These are phyloP conservation scores for Anagrus nilaparvatae DNA, from an alignment of 1,140 invertebrate species.

Conservation along the genomic window DNA sequence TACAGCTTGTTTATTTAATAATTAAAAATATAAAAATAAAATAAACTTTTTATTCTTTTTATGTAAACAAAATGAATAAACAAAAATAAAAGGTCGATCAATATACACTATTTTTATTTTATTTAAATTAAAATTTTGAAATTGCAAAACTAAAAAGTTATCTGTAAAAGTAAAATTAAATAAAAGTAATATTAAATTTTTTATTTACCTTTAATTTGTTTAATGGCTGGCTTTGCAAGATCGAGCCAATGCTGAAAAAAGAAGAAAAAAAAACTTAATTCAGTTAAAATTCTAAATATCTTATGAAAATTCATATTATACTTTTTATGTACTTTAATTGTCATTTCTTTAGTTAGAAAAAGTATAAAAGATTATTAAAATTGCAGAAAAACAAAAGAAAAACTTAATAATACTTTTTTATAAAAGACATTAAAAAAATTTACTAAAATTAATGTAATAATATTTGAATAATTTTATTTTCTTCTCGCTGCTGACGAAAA, in stretches of 20 bases:
- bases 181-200: too few relatives aligned
- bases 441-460: too few relatives aligned
- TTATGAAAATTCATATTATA: not conserved
- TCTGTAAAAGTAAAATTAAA: too few relatives aligned
- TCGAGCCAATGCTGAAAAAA: conserved; percentile 91
- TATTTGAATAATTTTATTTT: too few relatives aligned
- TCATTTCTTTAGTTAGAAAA: conserved; percentile 5
- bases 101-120: too few relatives aligned
- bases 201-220: conserved; percentile 87
- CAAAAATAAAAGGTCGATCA: too few relatives aligned
- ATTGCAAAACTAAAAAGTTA: too few relatives aligned
- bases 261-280: conserved; percentile 19
- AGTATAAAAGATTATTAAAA: conserved; percentile 7
- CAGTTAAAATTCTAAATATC: conserved; percentile 2
- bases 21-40: conserved; percentile 1
- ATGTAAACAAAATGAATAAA: conserved; percentile 8
- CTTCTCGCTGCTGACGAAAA: too few relatives aligned
- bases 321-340: not conserved
- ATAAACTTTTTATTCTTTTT: conserved; percentile 1
- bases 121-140: too few relatives aligned
- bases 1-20: not conserved
- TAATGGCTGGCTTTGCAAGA: conserved; percentile 82
- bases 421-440: too few relatives aligned
- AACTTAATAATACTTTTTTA: too few relatives aligned
- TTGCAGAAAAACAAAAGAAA: conserved; percentile 37